Conservation (phyloP, 2,797 vertebrate species). For the Tolypeutes matacus region DNA sequence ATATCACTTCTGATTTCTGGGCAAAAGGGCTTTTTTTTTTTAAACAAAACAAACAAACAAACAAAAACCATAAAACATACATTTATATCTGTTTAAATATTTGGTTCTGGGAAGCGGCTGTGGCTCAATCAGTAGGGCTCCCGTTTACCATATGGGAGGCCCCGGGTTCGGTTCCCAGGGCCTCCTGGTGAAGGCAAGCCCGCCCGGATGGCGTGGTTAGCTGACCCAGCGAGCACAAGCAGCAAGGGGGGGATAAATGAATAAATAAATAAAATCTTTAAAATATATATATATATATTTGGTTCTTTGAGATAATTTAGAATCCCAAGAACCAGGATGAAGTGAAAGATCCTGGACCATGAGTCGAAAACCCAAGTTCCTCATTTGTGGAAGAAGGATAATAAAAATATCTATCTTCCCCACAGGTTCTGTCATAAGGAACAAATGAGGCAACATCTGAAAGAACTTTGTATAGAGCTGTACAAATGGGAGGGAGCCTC, state of each 20-base stretch:
- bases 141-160: no score
- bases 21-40: background rate
- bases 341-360: slow-evolving; percentile 17
- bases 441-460: slow-evolving; percentile 23
- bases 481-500: background rate
- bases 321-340: background rate
- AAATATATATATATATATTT: no score
- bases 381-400: slow-evolving; percentile 15
- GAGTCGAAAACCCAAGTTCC: background rate
- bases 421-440: background rate
- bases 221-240: no score
- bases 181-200: no score
- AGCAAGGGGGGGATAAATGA: no score
- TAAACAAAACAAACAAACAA: background rate
- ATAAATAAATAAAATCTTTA: no score
- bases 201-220: no score
- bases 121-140: no score
- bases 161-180: no score
- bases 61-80: no score
- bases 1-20: slow-evolving; percentile 39
- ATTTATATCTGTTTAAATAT: slow-evolving; percentile 58
- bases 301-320: slow-evolving; percentile 45
- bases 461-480: background rate
- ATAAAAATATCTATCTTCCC: slow-evolving; percentile 8
- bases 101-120: no score